Base-by-base conservation (phyloP, 2,113 vertebrate species). In the Dascyllus trimaculatus region DNA sequence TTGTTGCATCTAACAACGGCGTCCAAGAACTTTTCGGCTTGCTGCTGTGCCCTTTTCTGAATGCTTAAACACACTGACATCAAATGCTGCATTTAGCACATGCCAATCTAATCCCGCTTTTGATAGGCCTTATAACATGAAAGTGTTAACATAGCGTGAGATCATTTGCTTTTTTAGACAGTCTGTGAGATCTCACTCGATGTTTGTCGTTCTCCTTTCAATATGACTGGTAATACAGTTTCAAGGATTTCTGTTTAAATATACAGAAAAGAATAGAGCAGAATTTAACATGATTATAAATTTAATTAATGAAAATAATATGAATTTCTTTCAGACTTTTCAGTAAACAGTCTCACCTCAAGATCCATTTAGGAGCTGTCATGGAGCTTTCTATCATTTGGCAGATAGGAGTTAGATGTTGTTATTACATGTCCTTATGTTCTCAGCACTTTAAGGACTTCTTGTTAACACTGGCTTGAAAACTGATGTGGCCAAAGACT, bases 1-100 rank as follows among this genome's bases (percentile, higher is more conserved):
- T 88, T 81, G 62, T 72, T 15, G 15, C 19, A 0, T 70, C 43
- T 58, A 69, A 56, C 49, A 61, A 18, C 48, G 53, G 29, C 19
- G 5, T 78, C 57, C 43, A 26, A 71, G 35, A 49, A 67, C 3
- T 45, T 52, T 26, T 40, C 48, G 26, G 58, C 75, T 68, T 56
- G 10, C 73, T 57, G 26, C 69, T 75, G n/a, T 51, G 11, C 51
- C 45, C n/a, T 59, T 68, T 61, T 17, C 49, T 58, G 4, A 1
- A 58, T 60, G 38, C 46, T 51, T 53, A 72, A 59, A 68, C 22
- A 2, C 1, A 1, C 17, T 4, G 15, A 65, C 11, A 1, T 24
- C 11, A 13, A 3, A 43, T 61, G 43, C 61, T 65, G 13, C 22
- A 15, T 71, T 45, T 52, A 45, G 11, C 9, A 14, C 45, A 15